A percentile compares a stretch with the other conserved stretches of the same genome.
Evolutionary conservation across 2,797 vertebrate species (phyloP).

Genomic region (Rhabdomys pumilio): DNA sequence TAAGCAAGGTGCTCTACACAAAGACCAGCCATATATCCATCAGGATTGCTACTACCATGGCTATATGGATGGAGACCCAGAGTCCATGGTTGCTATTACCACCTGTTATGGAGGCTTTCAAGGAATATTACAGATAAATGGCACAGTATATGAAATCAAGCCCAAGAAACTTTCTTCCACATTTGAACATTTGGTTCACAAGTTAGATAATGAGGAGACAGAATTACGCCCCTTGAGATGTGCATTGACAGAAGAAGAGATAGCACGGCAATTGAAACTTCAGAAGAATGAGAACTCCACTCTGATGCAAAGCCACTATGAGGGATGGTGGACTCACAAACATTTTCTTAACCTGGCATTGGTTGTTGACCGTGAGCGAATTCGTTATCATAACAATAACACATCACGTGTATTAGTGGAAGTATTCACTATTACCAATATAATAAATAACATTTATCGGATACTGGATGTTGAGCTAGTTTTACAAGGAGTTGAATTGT

Average conservation of each 20-base stretch:
- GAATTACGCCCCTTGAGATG: neutral
- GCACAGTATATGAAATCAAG: conserved; percentile 55
- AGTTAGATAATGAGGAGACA: neutral
- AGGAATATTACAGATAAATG: conserved; percentile 59
- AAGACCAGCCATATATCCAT: conserved; percentile 17
- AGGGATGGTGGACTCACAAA: conserved; percentile 28
- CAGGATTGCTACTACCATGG: conserved; percentile 36
- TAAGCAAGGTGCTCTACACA: neutral
- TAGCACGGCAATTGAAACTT: fast-evolving
- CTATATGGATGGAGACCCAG: neutral
- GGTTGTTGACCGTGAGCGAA: conserved; percentile 34
- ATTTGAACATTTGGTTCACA: conserved; percentile 76
- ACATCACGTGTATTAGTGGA: neutral
- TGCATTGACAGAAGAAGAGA: neutral
- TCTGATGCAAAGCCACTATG: neutral
- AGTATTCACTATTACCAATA: neutral
- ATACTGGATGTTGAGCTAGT: neutral
- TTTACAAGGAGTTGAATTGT: conserved; percentile 70
- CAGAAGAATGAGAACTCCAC: fast-evolving
- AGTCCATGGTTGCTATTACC: neutral
- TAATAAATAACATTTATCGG: neutral
- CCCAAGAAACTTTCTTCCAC: conserved; percentile 39
- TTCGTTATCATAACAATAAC: neutral
- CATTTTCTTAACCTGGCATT: conserved; percentile 34
- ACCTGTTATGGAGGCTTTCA: conserved; percentile 51